Evolutionary conservation across 2,113 vertebrate species (phyloP).

Genomic region (Vulpes vulpes): DNA sequence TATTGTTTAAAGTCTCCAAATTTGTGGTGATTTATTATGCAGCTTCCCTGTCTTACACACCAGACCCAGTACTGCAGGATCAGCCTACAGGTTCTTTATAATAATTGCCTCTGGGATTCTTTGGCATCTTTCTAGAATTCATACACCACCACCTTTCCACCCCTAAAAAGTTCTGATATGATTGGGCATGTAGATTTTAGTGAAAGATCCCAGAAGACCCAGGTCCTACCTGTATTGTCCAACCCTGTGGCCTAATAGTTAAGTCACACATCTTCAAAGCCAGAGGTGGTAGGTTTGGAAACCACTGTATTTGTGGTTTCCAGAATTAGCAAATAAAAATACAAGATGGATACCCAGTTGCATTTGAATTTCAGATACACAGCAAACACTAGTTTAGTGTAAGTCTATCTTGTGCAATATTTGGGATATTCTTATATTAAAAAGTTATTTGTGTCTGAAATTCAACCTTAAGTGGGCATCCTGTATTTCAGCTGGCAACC

Average conservation of each 20-base stretch:
- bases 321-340: conserved; percentile 1
- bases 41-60: not conserved
- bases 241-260: not conserved
- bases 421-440: not conserved
- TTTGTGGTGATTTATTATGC: not conserved
- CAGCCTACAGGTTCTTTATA: not conserved
- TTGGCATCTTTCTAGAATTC: not conserved
- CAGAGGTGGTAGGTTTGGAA: not conserved
- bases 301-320: not conserved
- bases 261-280: not conserved
- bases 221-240: not conserved
- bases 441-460: not conserved
- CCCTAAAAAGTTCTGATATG: not conserved
- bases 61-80: not conserved
- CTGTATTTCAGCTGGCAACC: not conserved
- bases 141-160: too few relatives aligned
- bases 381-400: not conserved
- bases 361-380: not conserved
- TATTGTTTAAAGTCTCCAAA: not conserved
- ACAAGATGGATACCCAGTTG: not conserved
- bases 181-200: not conserved
- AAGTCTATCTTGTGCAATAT: not conserved
- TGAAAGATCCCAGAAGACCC: not conserved
- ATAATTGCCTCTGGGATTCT: not conserved
- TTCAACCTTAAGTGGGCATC: not conserved